Conservation (phyloP, 2,113 vertebrate species). For the Mesocricetus auratus region DNA sequence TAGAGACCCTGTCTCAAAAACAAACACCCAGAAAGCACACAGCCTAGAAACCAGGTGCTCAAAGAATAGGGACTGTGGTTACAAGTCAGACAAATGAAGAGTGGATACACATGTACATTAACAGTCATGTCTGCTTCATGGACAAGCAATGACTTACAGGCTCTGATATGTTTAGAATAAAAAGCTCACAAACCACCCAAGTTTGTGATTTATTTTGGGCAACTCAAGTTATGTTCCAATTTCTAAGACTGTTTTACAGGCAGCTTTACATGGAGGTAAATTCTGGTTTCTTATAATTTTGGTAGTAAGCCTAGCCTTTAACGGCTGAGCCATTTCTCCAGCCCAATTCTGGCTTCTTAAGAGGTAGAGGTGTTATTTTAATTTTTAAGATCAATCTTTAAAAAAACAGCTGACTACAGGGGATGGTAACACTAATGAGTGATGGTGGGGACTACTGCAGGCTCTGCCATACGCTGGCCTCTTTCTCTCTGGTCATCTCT, state of each 20-base stretch:
- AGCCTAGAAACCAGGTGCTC: slow-evolving; percentile 1
- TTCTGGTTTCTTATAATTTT: slow-evolving; percentile 20
- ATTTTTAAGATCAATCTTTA: slow-evolving; percentile 48
- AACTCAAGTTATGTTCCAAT: background rate
- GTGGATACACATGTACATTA: background rate
- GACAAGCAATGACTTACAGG: background rate
- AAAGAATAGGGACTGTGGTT: background rate
- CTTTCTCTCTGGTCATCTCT: background rate
- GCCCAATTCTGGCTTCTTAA: slow-evolving; percentile 31
- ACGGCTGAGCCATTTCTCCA: too few species aligned
- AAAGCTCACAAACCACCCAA: slow-evolving; percentile 15
- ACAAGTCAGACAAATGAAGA: background rate
- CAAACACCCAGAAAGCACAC: background rate
- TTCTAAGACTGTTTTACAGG: background rate
- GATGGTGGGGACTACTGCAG: background rate
- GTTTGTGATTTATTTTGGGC: background rate
- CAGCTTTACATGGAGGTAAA: background rate
- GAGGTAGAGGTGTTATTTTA: slow-evolving; percentile 5
- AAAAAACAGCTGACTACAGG: background rate
- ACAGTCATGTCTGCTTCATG: background rate
- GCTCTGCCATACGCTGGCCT: background rate
- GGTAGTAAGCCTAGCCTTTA: too few species aligned
- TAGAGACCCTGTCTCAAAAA: background rate
- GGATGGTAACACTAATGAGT: background rate
- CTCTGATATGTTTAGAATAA: background rate